These are phyloP conservation scores for Dioctria linearis DNA, from an alignment of 2,888 invertebrate genomes.

Conservation along the genomic window DNA sequence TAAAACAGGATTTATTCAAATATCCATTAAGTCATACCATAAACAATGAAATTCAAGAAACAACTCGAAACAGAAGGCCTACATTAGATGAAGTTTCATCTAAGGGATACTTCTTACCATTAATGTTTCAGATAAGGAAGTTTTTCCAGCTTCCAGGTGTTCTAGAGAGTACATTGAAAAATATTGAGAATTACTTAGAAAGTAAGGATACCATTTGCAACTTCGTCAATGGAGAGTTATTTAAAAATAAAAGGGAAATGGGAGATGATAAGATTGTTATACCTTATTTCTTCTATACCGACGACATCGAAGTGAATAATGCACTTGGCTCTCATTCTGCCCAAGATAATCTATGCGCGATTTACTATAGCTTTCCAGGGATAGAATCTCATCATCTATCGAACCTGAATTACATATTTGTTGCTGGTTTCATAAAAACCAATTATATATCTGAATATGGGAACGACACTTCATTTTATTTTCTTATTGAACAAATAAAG, in stretches of 20 bases:
- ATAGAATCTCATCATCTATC: neutral
- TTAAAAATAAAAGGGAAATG: too few species aligned
- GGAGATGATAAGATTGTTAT: constrained; percentile 1
- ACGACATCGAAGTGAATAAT: constrained; percentile 54
- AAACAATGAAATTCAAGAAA: neutral
- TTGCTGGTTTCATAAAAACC: neutral
- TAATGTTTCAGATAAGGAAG: constrained; percentile 3
- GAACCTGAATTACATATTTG: neutral
- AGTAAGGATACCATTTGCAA: neutral
- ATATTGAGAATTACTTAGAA: neutral
- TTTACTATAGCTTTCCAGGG: neutral
- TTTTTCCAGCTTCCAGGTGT: neutral
- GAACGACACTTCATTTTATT: neutral
- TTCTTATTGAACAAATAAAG: constrained; percentile 2
- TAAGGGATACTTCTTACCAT: constrained; percentile 5
- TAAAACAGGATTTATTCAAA: neutral
- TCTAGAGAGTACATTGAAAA: neutral
- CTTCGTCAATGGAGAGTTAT: neutral
- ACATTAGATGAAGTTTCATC: neutral
- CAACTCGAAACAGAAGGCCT: neutral
- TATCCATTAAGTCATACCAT: constrained; percentile 3
- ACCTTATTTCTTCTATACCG: constrained; percentile 24
- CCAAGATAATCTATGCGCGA: neutral
- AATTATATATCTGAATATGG: neutral
- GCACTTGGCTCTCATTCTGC: constrained; percentile 37